Percentiles rank a stretch among this genome's conserved stretches.
Conservation (phyloP, 2,113 vertebrate genomes). For the Formicarius rufipectus region DNA sequence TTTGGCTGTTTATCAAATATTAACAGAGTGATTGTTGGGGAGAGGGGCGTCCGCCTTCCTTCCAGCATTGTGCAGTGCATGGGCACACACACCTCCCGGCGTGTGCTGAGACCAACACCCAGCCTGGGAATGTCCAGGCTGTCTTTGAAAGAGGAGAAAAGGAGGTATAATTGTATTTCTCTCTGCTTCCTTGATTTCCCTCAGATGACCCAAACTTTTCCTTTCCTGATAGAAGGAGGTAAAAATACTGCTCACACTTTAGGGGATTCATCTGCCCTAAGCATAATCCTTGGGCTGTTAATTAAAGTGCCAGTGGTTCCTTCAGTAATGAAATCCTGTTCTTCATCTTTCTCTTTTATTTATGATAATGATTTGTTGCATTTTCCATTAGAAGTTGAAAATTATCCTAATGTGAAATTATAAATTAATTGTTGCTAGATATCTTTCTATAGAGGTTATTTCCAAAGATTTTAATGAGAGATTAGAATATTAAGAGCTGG, state of each 20-base stretch:
- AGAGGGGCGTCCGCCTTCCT: accelerated
- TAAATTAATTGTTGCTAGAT: neutral
- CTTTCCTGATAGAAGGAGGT: neutral
- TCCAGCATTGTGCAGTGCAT: accelerated
- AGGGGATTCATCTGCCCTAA: slow-evolving; percentile 14
- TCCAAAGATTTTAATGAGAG: neutral
- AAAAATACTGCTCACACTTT: neutral
- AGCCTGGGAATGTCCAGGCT: slow-evolving; percentile 4
- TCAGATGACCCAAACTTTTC: slow-evolving; percentile 36
- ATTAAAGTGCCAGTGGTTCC: neutral
- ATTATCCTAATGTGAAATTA: neutral
- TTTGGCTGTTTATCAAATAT: slow-evolving; percentile 71
- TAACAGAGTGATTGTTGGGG: slow-evolving; percentile 65
- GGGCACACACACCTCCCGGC: neutral
- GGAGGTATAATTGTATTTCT: neutral
- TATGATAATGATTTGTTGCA: neutral
- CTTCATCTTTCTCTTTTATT: neutral
- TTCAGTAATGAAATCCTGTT: neutral
- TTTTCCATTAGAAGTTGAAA: neutral
- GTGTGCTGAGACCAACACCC: slow-evolving; percentile 19
- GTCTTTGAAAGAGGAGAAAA: slow-evolving; percentile 5
- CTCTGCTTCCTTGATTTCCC: neutral
- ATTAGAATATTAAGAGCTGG: neutral
- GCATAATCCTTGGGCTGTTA: slow-evolving; percentile 28
- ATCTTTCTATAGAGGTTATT: neutral